Percentiles rank a stretch among this genome's conserved stretches.
Conservation (phyloP, 2,797 vertebrate genomes). For the Pseudopleuronectes americanus region DNA sequence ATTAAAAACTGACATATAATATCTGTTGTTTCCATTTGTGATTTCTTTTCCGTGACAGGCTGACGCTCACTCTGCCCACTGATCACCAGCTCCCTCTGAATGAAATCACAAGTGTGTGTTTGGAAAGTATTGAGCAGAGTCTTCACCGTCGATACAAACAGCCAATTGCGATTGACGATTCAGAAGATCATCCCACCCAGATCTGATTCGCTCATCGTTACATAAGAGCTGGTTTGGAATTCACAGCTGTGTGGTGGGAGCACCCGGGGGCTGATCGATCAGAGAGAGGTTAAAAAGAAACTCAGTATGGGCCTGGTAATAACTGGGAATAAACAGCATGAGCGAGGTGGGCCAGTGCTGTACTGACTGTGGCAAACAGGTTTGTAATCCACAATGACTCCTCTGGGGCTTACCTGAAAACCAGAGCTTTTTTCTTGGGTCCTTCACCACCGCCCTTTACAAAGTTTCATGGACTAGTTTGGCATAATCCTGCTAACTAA, state of each 20-base stretch:
- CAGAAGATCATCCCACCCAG: slow-evolving; percentile 66
- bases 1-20: slow-evolving; percentile 23
- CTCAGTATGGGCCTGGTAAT: slow-evolving; percentile 45
- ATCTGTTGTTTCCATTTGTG: slow-evolving; percentile 15
- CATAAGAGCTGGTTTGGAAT: slow-evolving; percentile 71
- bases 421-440: too few species aligned
- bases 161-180: slow-evolving; percentile 77
- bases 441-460: too few species aligned
- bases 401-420: neutral
- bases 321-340: slow-evolving; percentile 39
- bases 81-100: slow-evolving; percentile 45
- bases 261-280: slow-evolving; percentile 74
- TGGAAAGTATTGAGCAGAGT: slow-evolving; percentile 79
- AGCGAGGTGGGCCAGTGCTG: slow-evolving; percentile 4
- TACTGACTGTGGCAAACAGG: neutral
- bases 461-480: too few species aligned
- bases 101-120: slow-evolving; percentile 64
- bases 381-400: neutral
- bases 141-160: slow-evolving; percentile 70
- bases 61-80: slow-evolving; percentile 4
- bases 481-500: too few species aligned
- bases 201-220: slow-evolving; percentile 67
- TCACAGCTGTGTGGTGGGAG: slow-evolving; percentile 54
- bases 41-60: slow-evolving; percentile 19
- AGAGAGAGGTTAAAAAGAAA: slow-evolving; percentile 62